Evolutionary conservation across 2,888 invertebrate species (phyloP).

Genomic region (Aleiodes leptofemur): DNA sequence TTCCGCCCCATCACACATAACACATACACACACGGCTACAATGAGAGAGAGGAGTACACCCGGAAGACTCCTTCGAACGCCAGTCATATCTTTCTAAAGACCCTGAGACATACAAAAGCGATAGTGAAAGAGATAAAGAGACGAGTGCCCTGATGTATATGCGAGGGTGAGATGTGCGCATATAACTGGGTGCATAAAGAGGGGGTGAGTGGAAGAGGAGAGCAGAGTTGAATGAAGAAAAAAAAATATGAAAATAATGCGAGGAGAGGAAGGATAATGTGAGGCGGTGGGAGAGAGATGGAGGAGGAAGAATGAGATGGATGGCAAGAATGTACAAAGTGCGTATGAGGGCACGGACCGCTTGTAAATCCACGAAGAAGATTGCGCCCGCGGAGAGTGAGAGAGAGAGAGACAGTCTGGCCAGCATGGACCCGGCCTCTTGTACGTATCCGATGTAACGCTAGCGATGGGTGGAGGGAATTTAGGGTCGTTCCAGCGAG

Average conservation of each 20-base stretch:
- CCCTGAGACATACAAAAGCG: conserved; percentile 40
- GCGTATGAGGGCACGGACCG: conserved; percentile 60
- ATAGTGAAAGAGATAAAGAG: conserved; percentile 43
- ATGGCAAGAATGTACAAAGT: conserved; percentile 55
- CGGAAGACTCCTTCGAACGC: conserved; percentile 47
- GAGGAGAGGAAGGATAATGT: conserved; percentile 31
- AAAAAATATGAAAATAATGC: conserved; percentile 31
- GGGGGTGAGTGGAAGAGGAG: conserved; percentile 33
- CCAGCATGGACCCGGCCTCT: conserved; percentile 15
- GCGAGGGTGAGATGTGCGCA: conserved; percentile 25
- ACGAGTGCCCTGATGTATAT: conserved; percentile 46
- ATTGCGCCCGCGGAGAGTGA: conserved; percentile 32
- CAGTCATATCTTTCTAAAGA: conserved; percentile 59
- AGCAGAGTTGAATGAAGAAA: conserved; percentile 23
- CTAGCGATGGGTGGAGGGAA: conserved; percentile 23
- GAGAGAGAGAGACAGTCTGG: too few species aligned
- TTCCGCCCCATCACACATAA: conserved; percentile 65
- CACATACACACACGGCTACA: conserved; percentile 56
- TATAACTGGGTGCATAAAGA: conserved; percentile 25
- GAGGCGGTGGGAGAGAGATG: conserved; percentile 14
- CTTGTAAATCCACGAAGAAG: conserved; percentile 36
- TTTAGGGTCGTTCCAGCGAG: conserved; percentile 30
- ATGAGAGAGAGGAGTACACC: not conserved
- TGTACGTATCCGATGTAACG: conserved; percentile 32
- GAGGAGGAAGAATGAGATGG: conserved; percentile 30